Conservation (phyloP, 2,797 vertebrate genomes). For the Spinus pinus region DNA sequence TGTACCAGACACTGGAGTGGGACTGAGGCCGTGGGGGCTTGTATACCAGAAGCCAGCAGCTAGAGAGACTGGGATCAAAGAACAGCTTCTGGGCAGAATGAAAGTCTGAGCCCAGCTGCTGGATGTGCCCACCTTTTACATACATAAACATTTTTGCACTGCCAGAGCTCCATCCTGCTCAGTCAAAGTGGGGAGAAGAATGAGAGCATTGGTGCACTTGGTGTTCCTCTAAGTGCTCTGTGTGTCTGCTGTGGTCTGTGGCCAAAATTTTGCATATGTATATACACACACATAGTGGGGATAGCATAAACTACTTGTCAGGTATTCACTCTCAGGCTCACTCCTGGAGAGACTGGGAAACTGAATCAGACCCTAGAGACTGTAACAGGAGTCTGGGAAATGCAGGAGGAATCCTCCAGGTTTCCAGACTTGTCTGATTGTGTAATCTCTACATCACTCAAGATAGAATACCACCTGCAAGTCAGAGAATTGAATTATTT, state of each 20-base stretch:
- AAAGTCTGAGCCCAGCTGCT: not conserved
- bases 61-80: not conserved
- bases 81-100: not conserved
- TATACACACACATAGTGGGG: not conserved
- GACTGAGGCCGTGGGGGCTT: not conserved
- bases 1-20: not conserved
- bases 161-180: not conserved
- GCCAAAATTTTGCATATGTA: not conserved
- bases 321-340: not conserved
- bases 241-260: not conserved
- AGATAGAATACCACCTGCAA: not conserved
- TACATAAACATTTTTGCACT: not conserved
- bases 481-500: not conserved
- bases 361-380: not conserved
- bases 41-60: not conserved
- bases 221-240: not conserved
- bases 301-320: not conserved
- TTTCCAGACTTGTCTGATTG: not conserved
- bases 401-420: not conserved
- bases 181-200: not conserved
- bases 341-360: not conserved
- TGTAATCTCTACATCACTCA: not conserved
- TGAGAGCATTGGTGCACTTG: not conserved
- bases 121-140: not conserved
- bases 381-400: fast-evolving